These are phyloP conservation scores for Prosapia bicincta DNA, from an alignment of 2,888 invertebrate species.

Conservation along the genomic window DNA sequence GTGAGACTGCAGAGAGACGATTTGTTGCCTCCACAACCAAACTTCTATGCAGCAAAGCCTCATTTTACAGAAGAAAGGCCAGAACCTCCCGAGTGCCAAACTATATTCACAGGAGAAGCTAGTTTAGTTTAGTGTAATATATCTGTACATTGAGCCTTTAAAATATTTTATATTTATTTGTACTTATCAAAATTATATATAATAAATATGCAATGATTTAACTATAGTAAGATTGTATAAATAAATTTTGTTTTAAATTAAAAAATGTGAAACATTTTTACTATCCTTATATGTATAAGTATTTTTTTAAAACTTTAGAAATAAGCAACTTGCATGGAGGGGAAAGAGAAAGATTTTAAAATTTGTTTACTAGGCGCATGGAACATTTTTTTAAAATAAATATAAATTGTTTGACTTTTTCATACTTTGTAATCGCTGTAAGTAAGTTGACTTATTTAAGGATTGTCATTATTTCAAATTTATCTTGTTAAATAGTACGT, in stretches of 20 bases:
- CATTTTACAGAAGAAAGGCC: not conserved
- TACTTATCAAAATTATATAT: not conserved
- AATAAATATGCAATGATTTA: not conserved
- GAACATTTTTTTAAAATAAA: too few relatives aligned
- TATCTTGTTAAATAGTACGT: too few relatives aligned
- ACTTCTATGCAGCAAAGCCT: not conserved
- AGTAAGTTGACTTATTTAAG: too few relatives aligned
- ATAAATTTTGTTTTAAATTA: not conserved
- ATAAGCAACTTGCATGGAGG: too few relatives aligned
- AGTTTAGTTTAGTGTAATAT: slow-evolving; percentile 7
- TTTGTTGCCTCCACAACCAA: not conserved
- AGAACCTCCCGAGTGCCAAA: slow-evolving; percentile 9
- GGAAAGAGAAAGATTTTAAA: too few relatives aligned
- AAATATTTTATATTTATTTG: slow-evolving; percentile 4
- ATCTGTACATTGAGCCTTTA: not conserved
- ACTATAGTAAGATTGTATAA: not conserved
- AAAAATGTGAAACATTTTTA: not conserved
- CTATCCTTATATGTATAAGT: too few relatives aligned
- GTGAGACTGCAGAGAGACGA: not conserved
- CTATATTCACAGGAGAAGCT: slow-evolving; percentile 17
- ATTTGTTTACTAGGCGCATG: too few relatives aligned
- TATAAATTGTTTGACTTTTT: too few relatives aligned
- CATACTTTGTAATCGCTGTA: too few relatives aligned
- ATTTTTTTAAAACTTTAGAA: too few relatives aligned
- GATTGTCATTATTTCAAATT: too few relatives aligned